These are phyloP conservation scores for Cephus spinipes DNA, from an alignment of 2,888 invertebrate genomes.

Conservation along the genomic window DNA sequence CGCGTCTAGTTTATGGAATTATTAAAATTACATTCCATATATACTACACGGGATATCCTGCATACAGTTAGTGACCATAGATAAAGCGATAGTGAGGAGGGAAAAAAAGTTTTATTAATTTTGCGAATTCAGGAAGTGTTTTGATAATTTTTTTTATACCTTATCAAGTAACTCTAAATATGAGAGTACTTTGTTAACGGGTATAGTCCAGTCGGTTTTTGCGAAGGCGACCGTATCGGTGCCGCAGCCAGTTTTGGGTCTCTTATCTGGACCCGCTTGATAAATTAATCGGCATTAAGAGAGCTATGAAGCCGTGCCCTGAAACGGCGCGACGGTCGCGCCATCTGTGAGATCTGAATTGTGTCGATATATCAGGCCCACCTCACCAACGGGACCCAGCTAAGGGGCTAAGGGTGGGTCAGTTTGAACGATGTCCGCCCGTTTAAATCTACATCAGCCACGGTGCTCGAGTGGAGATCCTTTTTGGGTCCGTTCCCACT, in stretches of 20 bases:
- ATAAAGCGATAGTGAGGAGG: not conserved
- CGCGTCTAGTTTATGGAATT: not conserved
- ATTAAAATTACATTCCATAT: not conserved
- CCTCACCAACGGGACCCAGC: conserved; percentile 7
- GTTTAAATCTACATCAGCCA: conserved; percentile 25
- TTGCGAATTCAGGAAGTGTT: not conserved
- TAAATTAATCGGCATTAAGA: conserved; percentile 62
- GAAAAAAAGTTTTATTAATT: not conserved
- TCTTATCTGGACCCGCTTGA: conserved; percentile 38
- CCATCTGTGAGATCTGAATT: conserved; percentile 53
- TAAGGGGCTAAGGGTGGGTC: conserved; percentile 1
- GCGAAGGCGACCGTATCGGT: not conserved
- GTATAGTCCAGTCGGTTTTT: not conserved
- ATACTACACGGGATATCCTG: not conserved
- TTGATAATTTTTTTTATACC: not conserved
- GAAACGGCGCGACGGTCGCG: conserved; percentile 15
- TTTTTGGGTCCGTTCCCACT: conserved; percentile 6
- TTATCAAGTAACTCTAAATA: not conserved
- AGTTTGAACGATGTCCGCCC: conserved; percentile 20
- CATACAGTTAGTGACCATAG: not conserved
- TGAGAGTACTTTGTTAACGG: not conserved
- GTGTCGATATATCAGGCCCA: conserved; percentile 53
- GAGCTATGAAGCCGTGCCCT: conserved; percentile 4
- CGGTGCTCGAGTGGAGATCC: not conserved
- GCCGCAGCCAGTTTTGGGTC: not conserved